Evolutionary conservation across 2,797 vertebrate genomes (phyloP).

Genomic region (Ptychobarbus kaznakovi): DNA sequence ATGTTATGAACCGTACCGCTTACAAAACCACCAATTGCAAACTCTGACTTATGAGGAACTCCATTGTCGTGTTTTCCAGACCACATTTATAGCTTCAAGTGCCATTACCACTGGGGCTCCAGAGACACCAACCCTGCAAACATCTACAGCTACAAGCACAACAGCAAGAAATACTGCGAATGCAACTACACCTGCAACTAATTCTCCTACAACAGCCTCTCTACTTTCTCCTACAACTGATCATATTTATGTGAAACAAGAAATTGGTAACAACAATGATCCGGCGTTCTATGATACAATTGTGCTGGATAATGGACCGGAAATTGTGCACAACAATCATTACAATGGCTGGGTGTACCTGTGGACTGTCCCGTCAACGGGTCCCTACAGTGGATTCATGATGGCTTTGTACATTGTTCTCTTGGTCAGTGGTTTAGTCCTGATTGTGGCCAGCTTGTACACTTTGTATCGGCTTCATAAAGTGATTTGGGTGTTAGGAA

Average conservation of each 20-base stretch:
- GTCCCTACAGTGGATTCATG: constrained; percentile 58
- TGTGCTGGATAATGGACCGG: constrained; percentile 67
- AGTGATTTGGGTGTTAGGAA: constrained; percentile 54
- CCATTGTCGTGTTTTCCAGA: constrained; percentile 19
- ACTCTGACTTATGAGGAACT: constrained; percentile 60
- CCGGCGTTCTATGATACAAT: constrained; percentile 63
- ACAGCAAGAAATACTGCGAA: neutral
- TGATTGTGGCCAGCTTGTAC: constrained; percentile 68
- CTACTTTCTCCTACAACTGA: neutral
- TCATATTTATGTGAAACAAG: neutral
- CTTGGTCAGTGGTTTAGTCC: constrained; percentile 63
- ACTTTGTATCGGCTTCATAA: constrained; percentile 65
- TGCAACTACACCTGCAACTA: neutral
- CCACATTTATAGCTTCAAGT: neutral
- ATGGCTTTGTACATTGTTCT: constrained; percentile 71
- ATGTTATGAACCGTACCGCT: constrained; percentile 65
- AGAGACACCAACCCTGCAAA: neutral
- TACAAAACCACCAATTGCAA: constrained; percentile 53
- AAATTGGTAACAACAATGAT: neutral
- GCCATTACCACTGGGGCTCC: neutral
- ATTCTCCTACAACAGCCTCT: neutral
- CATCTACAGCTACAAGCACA: neutral
- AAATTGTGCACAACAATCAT: constrained; percentile 77
- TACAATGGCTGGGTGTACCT: constrained; percentile 73
- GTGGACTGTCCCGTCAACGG: constrained; percentile 73